Conservation (phyloP, 2,888 invertebrate genomes). For the Gisinianus flammeolus region DNA sequence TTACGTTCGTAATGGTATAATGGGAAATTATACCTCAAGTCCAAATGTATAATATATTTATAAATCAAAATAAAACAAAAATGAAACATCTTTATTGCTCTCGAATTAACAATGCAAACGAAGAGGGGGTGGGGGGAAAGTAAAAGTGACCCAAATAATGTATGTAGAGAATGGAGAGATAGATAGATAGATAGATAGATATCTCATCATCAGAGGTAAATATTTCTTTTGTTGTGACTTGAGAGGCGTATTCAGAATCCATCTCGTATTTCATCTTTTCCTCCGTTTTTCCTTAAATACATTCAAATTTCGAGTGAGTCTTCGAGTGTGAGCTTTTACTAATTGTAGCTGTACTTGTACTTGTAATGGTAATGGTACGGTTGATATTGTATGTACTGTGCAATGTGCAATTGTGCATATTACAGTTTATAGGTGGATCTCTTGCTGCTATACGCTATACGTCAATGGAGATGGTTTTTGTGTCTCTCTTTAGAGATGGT, state of each 20-base stretch:
- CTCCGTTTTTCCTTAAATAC: not conserved
- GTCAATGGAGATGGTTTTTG: too few relatives aligned
- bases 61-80: not conserved
- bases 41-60: conserved; percentile 1
- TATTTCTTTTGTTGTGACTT: not conserved
- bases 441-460: too few relatives aligned
- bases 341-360: too few relatives aligned
- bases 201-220: too few relatives aligned
- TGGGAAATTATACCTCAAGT: not conserved
- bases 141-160: conserved; percentile 5
- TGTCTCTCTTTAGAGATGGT: too few relatives aligned
- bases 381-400: too few relatives aligned
- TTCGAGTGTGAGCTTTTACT: not conserved
- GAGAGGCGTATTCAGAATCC: not conserved
- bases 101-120: not conserved
- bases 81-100: not conserved
- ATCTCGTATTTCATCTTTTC: not conserved
- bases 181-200: too few relatives aligned
- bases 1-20: not conserved
- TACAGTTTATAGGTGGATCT: too few relatives aligned
- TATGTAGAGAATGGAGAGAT: too few relatives aligned
- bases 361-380: too few relatives aligned
- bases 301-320: not conserved
- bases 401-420: too few relatives aligned
- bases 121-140: not conserved